phyloP scores from a whole-genome alignment of 1,140 invertebrate genomes.

The Pseudomyrmex flavicornis region DNA sequence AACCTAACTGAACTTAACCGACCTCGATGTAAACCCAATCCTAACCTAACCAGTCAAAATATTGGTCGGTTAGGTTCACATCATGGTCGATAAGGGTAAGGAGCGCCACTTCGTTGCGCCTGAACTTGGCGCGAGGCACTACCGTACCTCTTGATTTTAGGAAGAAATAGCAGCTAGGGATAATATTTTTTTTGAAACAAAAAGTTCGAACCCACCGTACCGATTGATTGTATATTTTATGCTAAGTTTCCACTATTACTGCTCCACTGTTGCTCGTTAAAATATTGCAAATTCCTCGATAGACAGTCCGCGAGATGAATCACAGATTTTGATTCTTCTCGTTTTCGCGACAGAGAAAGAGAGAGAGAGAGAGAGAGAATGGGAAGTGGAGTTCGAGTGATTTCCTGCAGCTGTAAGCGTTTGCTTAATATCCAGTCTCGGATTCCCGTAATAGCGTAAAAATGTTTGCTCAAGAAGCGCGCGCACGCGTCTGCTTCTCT shows the following conservation, averaged over 20 bases:
- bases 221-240: neutral
- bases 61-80: no score
- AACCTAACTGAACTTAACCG: no score
- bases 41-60: no score
- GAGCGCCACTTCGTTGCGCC: no score
- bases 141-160: no score
- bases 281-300: constrained; percentile 1
- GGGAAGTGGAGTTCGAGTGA: constrained; percentile 52
- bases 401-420: constrained; percentile 74
- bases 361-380: constrained; percentile 27
- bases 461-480: constrained; percentile 81
- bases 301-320: no score
- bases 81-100: no score
- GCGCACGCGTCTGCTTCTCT: constrained; percentile 44
- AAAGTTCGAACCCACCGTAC: neutral
- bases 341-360: constrained; percentile 3
- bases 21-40: no score
- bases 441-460: constrained; percentile 82
- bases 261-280: no score
- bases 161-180: no score
- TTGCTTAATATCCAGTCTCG: constrained; percentile 81
- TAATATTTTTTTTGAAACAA: neutral
- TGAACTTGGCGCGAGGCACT: no score
- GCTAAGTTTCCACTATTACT: neutral
- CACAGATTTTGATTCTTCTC: neutral